These are phyloP conservation scores for Ericerus pela DNA, from an alignment of 1,140 invertebrate species.

Conservation along the genomic window DNA sequence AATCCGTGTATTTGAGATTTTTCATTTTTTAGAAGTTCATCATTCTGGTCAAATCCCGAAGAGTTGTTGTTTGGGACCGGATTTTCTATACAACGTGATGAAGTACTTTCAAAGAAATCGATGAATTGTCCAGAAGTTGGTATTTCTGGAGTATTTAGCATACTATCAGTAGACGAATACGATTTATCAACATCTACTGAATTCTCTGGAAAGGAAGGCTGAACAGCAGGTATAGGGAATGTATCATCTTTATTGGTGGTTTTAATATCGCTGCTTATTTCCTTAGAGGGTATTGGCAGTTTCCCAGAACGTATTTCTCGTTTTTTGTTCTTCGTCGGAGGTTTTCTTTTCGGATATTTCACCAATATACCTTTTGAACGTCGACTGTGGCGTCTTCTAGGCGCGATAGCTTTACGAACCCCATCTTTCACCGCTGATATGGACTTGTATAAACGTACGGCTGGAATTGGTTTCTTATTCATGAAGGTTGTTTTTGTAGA, in stretches of 20 bases:
- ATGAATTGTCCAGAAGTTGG: slow-evolving; percentile 2
- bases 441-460: slow-evolving; percentile 20
- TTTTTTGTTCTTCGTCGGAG: slow-evolving; percentile 16
- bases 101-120: neutral
- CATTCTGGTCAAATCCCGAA: too few species aligned
- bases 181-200: neutral
- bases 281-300: slow-evolving; percentile 5
- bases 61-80: too few species aligned
- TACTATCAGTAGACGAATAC: neutral
- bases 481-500: slow-evolving; percentile 15
- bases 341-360: slow-evolving; percentile 18
- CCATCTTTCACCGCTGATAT: slow-evolving; percentile 20
- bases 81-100: neutral
- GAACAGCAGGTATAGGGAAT: neutral
- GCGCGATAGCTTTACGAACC: slow-evolving; percentile 8
- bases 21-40: too few species aligned
- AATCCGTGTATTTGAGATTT: too few species aligned
- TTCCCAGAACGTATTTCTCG: slow-evolving; percentile 14
- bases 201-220: neutral
- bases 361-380: slow-evolving; percentile 16
- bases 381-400: slow-evolving; percentile 19
- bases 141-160: neutral
- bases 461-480: slow-evolving; percentile 17
- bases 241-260: neutral
- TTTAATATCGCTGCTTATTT: neutral